Base-by-base conservation (phyloP, 2,113 vertebrate genomes). In the Mandrillus leucophaeus region DNA sequence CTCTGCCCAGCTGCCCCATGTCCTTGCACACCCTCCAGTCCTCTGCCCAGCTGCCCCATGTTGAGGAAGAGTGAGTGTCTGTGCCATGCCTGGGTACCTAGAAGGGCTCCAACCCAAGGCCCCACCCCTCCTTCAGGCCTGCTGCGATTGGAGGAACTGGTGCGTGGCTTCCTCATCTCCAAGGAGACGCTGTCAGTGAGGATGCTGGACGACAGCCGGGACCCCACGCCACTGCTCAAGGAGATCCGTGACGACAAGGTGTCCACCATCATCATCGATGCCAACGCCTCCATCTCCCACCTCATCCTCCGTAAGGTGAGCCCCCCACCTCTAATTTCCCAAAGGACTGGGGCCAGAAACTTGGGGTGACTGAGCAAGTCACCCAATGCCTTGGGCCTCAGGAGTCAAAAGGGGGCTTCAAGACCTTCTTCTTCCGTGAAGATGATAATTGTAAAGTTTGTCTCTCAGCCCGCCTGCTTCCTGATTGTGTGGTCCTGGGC, bases 241-340 rank as follows among this genome's bases (percentile, higher is more conserved):
- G 99, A 99, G 98, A 99, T 99, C 95, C 98, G 99, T 0, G 99
- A 99, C 0, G 99, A 99, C 98, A 99, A 99, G 96, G 99, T 99
- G 97, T 99, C 99, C 66, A 99, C 99, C 84, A 99, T 99, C 98
- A 99, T 99, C 98, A 99, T 99, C 0, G 99, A 99, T 0, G 99
- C 99, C 97, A 99, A 99, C 1, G 99, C 99, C 50, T 99, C 99
- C 81, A 98, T 99, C 93, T 99, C 99, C 72, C 99, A 99, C 97
- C 99, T 99, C 97, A 99, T 99, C 96, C 99, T 99, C 78, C 99
- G 99, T 92, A 99, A 99, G 99, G 99, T 99, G 89, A 66, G 96
- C 0, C 48, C 1, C 6, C 10, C 2, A 0, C 13, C 59, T 85
- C 79, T 68, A 22, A 13, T 27, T 68, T 43, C 87, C 86, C 27